A percentile compares a stretch with the other conserved stretches of the same genome.
phyloP scores from a whole-genome alignment of 2,888 invertebrate genomes.

The Drosophila hamatofila region DNA sequence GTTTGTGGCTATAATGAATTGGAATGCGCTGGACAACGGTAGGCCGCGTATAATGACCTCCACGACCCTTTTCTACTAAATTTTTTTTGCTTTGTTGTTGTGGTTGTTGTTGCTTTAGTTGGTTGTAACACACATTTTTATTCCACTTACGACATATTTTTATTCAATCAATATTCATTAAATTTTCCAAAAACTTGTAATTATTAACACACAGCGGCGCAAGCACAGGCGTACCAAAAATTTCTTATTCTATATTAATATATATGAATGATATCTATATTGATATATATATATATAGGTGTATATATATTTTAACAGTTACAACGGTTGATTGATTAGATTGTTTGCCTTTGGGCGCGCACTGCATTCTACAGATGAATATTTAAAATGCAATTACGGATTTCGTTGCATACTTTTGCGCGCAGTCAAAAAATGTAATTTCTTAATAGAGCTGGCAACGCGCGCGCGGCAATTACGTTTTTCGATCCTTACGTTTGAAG shows the following conservation, averaged over 20 bases:
- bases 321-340: background rate
- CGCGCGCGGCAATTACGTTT: constrained; percentile 32
- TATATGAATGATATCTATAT: constrained; percentile 7
- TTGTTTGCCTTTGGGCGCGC: background rate
- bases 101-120: constrained; percentile 11
- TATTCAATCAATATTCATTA: constrained; percentile 83
- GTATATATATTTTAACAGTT: background rate
- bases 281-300: background rate
- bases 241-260: background rate
- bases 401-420: constrained; percentile 57
- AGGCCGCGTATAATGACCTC: constrained; percentile 65
- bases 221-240: constrained; percentile 23
- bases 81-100: constrained; percentile 1
- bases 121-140: constrained; percentile 55
- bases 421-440: constrained; percentile 35
- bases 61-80: constrained; percentile 53
- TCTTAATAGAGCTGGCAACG: constrained; percentile 13
- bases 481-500: constrained; percentile 77
- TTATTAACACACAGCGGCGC: constrained; percentile 51
- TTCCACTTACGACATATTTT: constrained; percentile 61
- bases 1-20: constrained; percentile 66
- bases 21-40: constrained; percentile 59
- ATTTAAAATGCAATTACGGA: constrained; percentile 8
- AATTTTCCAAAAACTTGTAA: constrained; percentile 78
- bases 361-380: constrained; percentile 6